Conservation (phyloP, 2,888 invertebrate genomes). For the Vannuccia rotundouncinata region DNA sequence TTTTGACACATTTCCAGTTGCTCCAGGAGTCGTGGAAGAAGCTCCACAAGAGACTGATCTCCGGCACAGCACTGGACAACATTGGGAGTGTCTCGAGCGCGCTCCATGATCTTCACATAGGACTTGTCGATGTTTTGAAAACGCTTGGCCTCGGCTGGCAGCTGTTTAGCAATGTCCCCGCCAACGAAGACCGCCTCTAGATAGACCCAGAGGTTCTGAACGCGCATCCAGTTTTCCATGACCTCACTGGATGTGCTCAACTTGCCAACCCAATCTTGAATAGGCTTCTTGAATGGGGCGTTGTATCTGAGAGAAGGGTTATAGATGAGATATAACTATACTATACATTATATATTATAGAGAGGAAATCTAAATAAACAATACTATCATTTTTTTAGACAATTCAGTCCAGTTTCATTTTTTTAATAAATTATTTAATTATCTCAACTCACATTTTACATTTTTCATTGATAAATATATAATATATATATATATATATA, state of each 20-base stretch:
- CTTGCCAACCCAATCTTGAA: constrained; percentile 88
- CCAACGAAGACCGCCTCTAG: constrained; percentile 94
- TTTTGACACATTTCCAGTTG: constrained; percentile 58
- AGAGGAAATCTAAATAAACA: no score
- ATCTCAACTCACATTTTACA: no score
- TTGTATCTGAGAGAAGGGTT: constrained; percentile 65
- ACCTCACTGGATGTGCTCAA: constrained; percentile 91
- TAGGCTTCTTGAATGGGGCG: constrained; percentile 89
- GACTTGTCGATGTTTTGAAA: constrained; percentile 58
- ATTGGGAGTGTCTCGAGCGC: constrained; percentile 55
- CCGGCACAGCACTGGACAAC: constrained; percentile 57
- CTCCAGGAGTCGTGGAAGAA: constrained; percentile 55
- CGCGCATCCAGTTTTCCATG: constrained; percentile 85
- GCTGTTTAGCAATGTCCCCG: constrained; percentile 93
- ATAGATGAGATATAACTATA: no score
- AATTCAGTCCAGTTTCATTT: no score
- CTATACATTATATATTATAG: no score
- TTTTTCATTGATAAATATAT: no score
- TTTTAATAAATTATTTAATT: background rate
- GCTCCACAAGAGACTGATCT: constrained; percentile 55
- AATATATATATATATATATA: no score
- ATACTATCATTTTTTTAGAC: no score
- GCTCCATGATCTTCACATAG: constrained; percentile 57
- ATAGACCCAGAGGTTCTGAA: constrained; percentile 97
- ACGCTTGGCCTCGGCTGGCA: constrained; percentile 63